Conservation (phyloP, 2,888 invertebrate species). For the Gnatocerus cornutus region DNA sequence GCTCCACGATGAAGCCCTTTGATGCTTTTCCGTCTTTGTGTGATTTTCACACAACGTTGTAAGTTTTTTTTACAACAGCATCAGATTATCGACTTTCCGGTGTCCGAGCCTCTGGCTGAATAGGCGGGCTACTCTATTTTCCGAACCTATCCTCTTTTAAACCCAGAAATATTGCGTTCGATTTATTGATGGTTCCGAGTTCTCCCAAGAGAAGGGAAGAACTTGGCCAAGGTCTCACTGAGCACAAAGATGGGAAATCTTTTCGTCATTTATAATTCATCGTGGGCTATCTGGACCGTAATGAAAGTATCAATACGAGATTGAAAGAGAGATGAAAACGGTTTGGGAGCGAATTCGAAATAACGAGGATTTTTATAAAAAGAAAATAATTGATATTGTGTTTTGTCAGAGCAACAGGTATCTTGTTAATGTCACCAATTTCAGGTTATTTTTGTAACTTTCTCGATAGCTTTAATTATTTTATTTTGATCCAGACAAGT, state of each 20-base stretch:
- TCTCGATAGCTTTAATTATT: conserved; percentile 1
- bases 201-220: conserved; percentile 11
- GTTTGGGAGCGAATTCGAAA: not conserved
- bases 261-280: conserved; percentile 12
- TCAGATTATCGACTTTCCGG: conserved; percentile 43
- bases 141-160: conserved; percentile 28
- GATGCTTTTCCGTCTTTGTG: conserved; percentile 43
- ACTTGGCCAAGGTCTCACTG: conserved; percentile 20
- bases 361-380: conserved; percentile 1
- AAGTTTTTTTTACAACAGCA: conserved; percentile 25
- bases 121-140: conserved; percentile 25
- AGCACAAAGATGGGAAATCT: conserved; percentile 19
- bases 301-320: conserved; percentile 2
- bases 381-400: not conserved
- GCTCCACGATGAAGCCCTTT: conserved; percentile 37
- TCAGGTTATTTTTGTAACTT: not conserved
- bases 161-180: conserved; percentile 36
- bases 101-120: conserved; percentile 3
- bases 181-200: conserved; percentile 32
- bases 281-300: not conserved
- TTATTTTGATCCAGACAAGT: not conserved
- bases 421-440: not conserved
- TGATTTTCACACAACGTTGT: conserved; percentile 35
- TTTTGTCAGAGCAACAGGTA: conserved; percentile 9
- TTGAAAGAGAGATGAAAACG: not conserved